Evolutionary conservation across 2,888 invertebrate genomes (phyloP).

Genomic region (Hirtodrosophila trivittata): DNA sequence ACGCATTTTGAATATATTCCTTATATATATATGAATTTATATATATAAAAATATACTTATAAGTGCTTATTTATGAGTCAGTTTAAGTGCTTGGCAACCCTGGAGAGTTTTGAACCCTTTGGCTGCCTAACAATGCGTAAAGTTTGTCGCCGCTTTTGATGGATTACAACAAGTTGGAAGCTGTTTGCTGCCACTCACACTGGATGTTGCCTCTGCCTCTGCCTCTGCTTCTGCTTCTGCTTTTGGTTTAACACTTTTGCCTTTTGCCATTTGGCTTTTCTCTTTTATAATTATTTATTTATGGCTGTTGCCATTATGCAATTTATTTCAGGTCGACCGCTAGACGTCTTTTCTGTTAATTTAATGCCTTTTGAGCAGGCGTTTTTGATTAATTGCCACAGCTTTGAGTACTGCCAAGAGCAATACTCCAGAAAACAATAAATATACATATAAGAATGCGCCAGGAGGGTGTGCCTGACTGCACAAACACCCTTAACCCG

Average conservation of each 20-base stretch:
- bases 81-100: constrained; percentile 40
- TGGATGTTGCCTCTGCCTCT: no score
- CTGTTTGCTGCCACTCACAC: constrained; percentile 21
- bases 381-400: constrained; percentile 74
- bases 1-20: constrained; percentile 45
- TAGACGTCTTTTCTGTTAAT: constrained; percentile 58
- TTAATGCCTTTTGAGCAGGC: constrained; percentile 62
- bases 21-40: constrained; percentile 8
- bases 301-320: constrained; percentile 60
- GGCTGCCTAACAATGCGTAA: constrained; percentile 75
- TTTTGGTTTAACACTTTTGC: constrained; percentile 70
- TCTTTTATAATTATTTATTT: constrained; percentile 64
- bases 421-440: not conserved
- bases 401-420: not conserved
- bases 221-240: no score
- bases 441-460: no score
- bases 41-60: constrained; percentile 6
- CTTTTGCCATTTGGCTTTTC: constrained; percentile 31
- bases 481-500: no score
- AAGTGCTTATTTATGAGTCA: constrained; percentile 25
- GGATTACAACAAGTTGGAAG: constrained; percentile 62
- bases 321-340: constrained; percentile 71
- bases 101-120: constrained; percentile 50
- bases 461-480: no score
- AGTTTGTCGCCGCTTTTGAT: constrained; percentile 77